Conservation (phyloP, 2,113 vertebrate species). For the Macaca fascicularis region T2T-MFA8v1.1 NC_088390.1:79321001-79321500, state of each 20-base stretch:
- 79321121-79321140: background rate
- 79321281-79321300: background rate
- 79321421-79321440: fast-evolving
- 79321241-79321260: fast-evolving
- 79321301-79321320: background rate
- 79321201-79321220: background rate
- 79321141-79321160: background rate
- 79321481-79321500: background rate
- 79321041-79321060: background rate
- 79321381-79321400: background rate
- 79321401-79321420: background rate
- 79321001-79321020: background rate
- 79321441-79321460: background rate
- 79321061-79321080: fast-evolving
- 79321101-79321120: background rate
- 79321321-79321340: background rate
- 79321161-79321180: background rate
- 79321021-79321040: background rate
- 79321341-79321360: background rate
- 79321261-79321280: background rate
- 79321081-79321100: background rate
- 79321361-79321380: constrained; percentile 4
- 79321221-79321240: background rate
- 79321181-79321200: background rate
- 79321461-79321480: background rate